Conservation (phyloP, 2,797 vertebrate species). For the Choloepus didactylus region DNA sequence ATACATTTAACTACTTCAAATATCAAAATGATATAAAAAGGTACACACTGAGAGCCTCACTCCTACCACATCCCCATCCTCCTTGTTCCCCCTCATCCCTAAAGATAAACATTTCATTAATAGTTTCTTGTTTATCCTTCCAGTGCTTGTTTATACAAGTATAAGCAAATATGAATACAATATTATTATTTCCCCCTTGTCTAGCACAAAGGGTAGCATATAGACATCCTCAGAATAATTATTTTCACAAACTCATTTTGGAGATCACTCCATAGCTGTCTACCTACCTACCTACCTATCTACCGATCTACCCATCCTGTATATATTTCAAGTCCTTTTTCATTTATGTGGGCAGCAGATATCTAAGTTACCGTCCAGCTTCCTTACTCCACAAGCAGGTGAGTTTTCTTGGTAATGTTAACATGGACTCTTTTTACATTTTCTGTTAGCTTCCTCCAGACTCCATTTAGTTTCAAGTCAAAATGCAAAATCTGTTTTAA, state of each 20-base stretch:
- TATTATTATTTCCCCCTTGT: not conserved
- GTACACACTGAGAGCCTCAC: not conserved
- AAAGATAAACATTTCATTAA: not conserved
- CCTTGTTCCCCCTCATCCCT: not conserved
- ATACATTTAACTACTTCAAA: not conserved
- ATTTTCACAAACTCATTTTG: not conserved
- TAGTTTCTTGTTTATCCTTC: not conserved
- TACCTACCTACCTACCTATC: not conserved
- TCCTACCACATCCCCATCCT: not conserved
- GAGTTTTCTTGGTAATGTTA: not conserved
- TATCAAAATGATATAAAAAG: not conserved
- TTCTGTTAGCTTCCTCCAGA: conserved; percentile 60
- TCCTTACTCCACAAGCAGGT: not conserved
- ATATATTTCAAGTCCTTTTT: conserved; percentile 25
- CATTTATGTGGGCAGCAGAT: not conserved
- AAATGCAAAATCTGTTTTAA: conserved; percentile 75
- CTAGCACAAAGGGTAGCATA: not conserved
- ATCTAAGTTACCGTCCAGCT: not conserved
- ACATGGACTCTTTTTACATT: conserved; percentile 18
- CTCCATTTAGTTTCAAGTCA: conserved; percentile 68
- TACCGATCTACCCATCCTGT: not conserved
- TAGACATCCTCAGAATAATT: not conserved
- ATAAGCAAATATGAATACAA: not conserved
- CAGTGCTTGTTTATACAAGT: not conserved
- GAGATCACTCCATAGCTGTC: not conserved